Conservation (phyloP, 1,140 invertebrate species). For the Mercenaria mercenaria region DNA sequence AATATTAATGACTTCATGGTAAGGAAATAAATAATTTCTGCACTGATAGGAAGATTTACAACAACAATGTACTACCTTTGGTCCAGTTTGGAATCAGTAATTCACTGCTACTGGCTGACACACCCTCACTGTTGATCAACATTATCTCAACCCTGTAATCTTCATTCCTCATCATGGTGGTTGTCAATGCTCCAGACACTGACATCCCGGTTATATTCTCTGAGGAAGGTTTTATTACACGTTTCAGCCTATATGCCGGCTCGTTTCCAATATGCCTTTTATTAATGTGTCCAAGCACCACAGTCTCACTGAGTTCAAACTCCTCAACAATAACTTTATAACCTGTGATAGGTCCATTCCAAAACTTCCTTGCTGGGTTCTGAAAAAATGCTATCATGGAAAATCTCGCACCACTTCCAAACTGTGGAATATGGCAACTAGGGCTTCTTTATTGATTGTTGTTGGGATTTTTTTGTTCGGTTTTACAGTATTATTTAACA, state of each 20-base stretch:
- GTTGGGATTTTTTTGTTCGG: no score
- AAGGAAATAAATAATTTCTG: no score
- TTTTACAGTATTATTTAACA: no score
- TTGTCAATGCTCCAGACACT: neutral
- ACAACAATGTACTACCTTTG: neutral
- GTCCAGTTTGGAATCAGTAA: neutral
- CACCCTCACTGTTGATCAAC: neutral
- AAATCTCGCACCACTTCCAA: no score
- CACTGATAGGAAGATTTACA: no score
- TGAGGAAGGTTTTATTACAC: neutral
- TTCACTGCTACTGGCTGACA: neutral
- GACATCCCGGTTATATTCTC: neutral
- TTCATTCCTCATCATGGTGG: no score
- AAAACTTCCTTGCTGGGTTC: neutral
- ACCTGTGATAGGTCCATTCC: neutral
- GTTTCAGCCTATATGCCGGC: neutral
- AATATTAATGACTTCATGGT: no score
- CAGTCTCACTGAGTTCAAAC: neutral
- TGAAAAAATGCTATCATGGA: no score
- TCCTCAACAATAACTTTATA: neutral
- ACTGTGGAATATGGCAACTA: no score
- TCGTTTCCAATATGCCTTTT: neutral
- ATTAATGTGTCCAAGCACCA: neutral
- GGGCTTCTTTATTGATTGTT: no score
- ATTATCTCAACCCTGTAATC: neutral